These are phyloP conservation scores for Branchellion lobata DNA, from an alignment of 2,888 invertebrate species.

Conservation along the genomic window DNA sequence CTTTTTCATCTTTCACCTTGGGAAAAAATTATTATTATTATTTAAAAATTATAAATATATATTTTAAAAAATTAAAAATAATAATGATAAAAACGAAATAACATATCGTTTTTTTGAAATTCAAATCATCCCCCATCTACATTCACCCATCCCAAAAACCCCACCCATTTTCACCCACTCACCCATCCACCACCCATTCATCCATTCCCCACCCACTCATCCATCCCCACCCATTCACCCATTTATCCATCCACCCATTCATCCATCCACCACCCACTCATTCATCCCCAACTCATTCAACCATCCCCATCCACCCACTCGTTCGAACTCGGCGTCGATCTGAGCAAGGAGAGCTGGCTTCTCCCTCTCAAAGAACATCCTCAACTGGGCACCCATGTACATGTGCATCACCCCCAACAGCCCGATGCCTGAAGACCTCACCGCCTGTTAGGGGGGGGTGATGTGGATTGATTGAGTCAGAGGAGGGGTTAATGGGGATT, in stretches of 20 bases:
- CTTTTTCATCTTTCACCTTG: slow-evolving; percentile 69
- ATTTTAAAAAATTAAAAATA: background rate
- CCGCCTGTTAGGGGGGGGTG: slow-evolving; percentile 63
- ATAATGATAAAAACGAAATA: background rate
- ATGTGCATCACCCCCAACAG: slow-evolving; percentile 77
- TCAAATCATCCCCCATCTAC: background rate
- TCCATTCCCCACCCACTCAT: background rate
- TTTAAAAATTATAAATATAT: background rate
- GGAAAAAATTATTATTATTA: background rate
- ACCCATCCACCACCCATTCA: background rate
- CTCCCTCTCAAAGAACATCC: slow-evolving; percentile 80
- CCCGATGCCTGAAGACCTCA: slow-evolving; percentile 75
- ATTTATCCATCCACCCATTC: too few species aligned
- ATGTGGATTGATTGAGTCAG: background rate
- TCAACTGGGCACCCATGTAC: slow-evolving; percentile 74
- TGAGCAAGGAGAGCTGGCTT: slow-evolving; percentile 80
- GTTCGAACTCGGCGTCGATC: slow-evolving; percentile 82
- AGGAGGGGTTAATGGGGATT: too few species aligned
- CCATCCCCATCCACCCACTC: slow-evolving; percentile 62
- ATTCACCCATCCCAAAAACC: background rate
- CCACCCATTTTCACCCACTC: background rate
- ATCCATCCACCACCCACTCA: background rate
- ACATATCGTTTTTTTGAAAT: background rate
- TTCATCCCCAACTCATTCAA: background rate
- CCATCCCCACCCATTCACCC: background rate